A percentile compares a stretch with the other conserved stretches of the same genome.
Conservation (phyloP, 2,113 vertebrate species). For the Oncorhynchus nerka region DNA sequence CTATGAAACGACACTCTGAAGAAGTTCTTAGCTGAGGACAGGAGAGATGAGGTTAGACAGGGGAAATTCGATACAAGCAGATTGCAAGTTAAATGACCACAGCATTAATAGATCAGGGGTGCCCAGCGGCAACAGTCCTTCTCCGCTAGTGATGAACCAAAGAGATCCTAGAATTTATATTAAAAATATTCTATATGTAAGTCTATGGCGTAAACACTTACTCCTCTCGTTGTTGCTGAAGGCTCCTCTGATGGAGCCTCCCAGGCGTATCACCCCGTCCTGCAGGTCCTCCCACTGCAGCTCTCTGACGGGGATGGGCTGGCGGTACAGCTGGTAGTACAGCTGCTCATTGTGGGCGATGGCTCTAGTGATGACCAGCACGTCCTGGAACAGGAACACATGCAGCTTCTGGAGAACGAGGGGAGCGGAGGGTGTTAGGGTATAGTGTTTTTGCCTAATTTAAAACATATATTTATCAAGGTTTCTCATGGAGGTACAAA, state of each 20-base stretch:
- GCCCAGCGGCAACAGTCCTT: too few species aligned
- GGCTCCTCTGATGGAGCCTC: conserved; percentile 89
- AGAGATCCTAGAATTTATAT: too few species aligned
- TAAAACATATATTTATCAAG: too few species aligned
- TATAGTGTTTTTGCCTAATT: too few species aligned
- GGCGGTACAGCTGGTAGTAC: conserved; percentile 90
- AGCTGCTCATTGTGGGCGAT: conserved; percentile 83
- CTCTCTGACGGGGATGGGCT: conserved; percentile 84
- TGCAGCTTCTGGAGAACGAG: conserved; percentile 85
- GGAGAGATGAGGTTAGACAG: background rate
- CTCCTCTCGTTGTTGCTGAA: conserved; percentile 96
- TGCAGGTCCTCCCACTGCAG: conserved; percentile 89
- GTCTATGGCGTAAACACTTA: conserved; percentile 56
- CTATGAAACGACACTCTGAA: conserved; percentile 85
- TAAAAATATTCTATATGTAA: too few species aligned
- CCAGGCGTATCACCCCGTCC: conserved; percentile 90
- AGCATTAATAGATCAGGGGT: too few species aligned
- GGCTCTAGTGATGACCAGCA: conserved; percentile 88
- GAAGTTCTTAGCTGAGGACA: conserved; percentile 89
- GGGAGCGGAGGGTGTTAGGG: background rate
- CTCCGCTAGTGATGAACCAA: too few species aligned
- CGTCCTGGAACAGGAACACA: conserved; percentile 96
- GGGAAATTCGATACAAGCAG: background rate
- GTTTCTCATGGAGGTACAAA: too few species aligned
- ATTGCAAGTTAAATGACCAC: too few species aligned